A percentile compares a stretch with the other conserved stretches of the same genome.
phyloP scores from a whole-genome alignment of 2,888 invertebrate species.

The Sphinx pinastri region DNA sequence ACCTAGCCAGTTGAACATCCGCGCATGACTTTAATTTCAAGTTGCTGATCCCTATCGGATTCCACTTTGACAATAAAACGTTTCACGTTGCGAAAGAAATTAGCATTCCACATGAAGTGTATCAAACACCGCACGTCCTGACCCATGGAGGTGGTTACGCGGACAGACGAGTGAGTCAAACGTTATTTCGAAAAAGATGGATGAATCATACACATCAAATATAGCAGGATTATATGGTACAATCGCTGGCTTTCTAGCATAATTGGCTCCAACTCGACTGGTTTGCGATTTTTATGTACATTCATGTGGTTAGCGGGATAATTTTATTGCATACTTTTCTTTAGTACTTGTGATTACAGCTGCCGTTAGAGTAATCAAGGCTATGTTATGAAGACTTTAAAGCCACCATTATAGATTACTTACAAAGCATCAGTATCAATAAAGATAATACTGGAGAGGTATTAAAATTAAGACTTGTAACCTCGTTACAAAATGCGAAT shows the following conservation, averaged over 20 bases:
- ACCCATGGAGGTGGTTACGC: constrained; percentile 20
- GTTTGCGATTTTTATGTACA: constrained; percentile 14
- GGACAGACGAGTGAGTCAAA: constrained; percentile 20
- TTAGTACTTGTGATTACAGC: constrained; percentile 8
- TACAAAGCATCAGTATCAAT: background rate
- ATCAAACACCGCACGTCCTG: constrained; percentile 1
- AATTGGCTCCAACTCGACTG: constrained; percentile 13
- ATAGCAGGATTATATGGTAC: constrained; percentile 13
- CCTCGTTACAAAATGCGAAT: too few species aligned
- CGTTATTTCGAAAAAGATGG: constrained; percentile 16
- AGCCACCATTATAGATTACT: background rate
- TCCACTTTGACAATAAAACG: background rate
- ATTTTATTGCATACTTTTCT: constrained; percentile 19
- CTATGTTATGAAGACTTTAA: background rate
- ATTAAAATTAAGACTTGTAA: background rate
- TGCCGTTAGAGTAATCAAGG: constrained; percentile 18
- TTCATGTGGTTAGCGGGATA: constrained; percentile 3
- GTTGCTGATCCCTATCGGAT: background rate
- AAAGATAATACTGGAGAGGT: background rate
- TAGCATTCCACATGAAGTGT: constrained; percentile 17
- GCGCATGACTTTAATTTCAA: constrained; percentile 14
- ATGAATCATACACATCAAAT: constrained; percentile 15
- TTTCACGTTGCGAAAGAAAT: constrained; percentile 13
- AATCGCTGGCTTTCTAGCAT: constrained; percentile 1
- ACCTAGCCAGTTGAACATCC: background rate